Conservation (phyloP, 2,888 invertebrate genomes). For the Apamea crenata region DNA sequence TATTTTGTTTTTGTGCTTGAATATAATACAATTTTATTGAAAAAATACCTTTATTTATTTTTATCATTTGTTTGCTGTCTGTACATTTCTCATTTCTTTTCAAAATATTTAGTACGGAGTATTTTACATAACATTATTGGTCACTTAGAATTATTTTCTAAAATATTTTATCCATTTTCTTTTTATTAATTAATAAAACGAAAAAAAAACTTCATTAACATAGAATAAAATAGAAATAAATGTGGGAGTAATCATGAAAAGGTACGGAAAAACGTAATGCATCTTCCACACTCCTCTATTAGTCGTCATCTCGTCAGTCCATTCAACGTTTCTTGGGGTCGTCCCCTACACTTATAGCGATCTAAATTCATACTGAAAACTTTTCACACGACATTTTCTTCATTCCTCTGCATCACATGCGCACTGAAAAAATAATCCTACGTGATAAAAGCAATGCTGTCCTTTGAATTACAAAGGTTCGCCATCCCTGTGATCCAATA, state of each 20-base stretch:
- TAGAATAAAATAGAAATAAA: background rate
- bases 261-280: background rate
- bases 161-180: background rate
- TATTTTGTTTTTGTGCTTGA: background rate
- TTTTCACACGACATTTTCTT: background rate
- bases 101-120: no score
- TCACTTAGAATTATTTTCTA: background rate
- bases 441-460: background rate
- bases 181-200: no score
- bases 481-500: background rate
- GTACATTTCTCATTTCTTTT: background rate
- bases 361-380: background rate
- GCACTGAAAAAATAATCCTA: background rate
- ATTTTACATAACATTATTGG: background rate
- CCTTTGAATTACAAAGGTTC: background rate
- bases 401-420: background rate
- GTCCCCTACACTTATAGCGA: background rate
- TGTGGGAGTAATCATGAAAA: background rate
- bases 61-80: background rate
- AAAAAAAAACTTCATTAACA: background rate
- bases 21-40: background rate
- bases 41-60: background rate
- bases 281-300: background rate
- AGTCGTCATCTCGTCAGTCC: background rate
- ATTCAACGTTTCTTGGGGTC: background rate